A percentile compares a stretch with the other conserved stretches of the same genome.
phyloP scores from a whole-genome alignment of 2,113 vertebrate genomes.

The Pteruthius melanotis region DNA sequence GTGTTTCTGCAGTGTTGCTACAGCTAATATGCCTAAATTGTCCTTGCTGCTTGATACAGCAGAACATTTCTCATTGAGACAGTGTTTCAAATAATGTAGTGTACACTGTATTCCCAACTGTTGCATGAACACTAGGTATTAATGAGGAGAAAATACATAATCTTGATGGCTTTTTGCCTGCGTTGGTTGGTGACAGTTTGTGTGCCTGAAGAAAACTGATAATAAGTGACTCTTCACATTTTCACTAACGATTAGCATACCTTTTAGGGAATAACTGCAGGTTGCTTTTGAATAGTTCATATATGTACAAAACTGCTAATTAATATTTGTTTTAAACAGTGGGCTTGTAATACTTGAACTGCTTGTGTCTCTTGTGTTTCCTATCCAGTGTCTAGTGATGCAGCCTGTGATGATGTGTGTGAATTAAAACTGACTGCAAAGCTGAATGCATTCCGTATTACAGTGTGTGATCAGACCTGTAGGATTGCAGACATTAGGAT shows the following conservation, averaged over 20 bases:
- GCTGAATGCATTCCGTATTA: conserved; percentile 84
- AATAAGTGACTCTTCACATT: not conserved
- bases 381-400: conserved; percentile 55
- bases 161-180: not conserved
- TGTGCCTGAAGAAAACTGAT: not conserved
- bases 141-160: not conserved
- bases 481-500: conserved; percentile 89
- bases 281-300: not conserved
- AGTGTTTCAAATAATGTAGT: not conserved
- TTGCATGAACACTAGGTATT: not conserved
- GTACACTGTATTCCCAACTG: not conserved
- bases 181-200: not conserved
- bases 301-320: not conserved
- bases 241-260: not conserved
- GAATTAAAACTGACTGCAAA: conserved; percentile 83
- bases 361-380: not conserved
- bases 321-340: not conserved
- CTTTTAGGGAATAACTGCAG: not conserved
- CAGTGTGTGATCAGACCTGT: conserved; percentile 83
- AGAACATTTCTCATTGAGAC: not conserved
- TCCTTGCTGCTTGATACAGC: not conserved
- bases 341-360: not conserved
- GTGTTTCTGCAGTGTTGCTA: not conserved
- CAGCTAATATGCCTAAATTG: not conserved
- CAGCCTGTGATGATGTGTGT: conserved; percentile 65